A percentile compares a stretch with the other conserved stretches of the same genome.
Conservation (phyloP, 2,797 vertebrate species). For the Spondyliosoma cantharus region DNA sequence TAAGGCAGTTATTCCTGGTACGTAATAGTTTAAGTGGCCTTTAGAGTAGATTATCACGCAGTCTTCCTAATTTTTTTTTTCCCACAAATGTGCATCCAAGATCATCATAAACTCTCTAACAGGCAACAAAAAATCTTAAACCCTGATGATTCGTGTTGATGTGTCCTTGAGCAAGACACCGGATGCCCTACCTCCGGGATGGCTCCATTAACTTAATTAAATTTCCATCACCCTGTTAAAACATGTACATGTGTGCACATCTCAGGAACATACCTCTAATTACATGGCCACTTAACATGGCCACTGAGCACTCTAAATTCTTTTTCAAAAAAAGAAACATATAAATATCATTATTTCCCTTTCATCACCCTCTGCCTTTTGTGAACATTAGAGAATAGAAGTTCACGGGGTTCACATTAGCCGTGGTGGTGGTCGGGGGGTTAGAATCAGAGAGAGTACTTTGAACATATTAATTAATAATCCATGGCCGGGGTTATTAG, state of each 20-base stretch:
- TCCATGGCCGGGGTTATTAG: constrained; percentile 76
- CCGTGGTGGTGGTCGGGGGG: constrained; percentile 60
- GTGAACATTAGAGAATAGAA: constrained; percentile 66
- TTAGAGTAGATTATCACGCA: background rate
- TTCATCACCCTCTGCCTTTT: constrained; percentile 58
- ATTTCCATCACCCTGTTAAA: constrained; percentile 49
- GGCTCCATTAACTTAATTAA: constrained; percentile 63
- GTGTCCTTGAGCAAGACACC: constrained; percentile 59
- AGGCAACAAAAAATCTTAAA: background rate
- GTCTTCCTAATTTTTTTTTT: background rate
- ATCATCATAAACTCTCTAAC: background rate
- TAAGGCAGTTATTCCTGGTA: no score
- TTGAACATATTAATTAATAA: constrained; percentile 81
- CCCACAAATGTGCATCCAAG: background rate
- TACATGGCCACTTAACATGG: constrained; percentile 50
- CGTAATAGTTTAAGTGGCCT: no score
- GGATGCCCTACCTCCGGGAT: constrained; percentile 38
- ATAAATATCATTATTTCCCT: constrained; percentile 47
- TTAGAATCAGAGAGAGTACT: constrained; percentile 69
- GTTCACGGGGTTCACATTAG: constrained; percentile 70
- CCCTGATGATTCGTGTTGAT: constrained; percentile 24
- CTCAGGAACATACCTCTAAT: constrained; percentile 56
- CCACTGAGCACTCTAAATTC: constrained; percentile 47
- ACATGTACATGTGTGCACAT: constrained; percentile 46
- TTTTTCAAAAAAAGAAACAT: constrained; percentile 38